Evolutionary conservation across 2,797 vertebrate species (phyloP).

Genomic region (Hafferia zeledoni): DNA sequence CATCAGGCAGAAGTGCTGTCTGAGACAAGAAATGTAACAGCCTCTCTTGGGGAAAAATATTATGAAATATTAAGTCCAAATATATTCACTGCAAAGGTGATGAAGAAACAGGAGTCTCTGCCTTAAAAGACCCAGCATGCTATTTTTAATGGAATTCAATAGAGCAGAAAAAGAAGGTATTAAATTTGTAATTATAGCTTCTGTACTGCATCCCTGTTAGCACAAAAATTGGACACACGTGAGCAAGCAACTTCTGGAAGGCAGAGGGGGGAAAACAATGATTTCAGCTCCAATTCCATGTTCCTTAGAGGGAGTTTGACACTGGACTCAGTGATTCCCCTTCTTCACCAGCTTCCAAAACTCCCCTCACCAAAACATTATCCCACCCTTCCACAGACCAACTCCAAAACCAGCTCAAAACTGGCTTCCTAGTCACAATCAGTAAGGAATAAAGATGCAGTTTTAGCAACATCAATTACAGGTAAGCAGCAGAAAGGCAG

Average conservation of each 20-base stretch:
- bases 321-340: neutral
- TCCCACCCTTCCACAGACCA: neutral
- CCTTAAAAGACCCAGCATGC: neutral
- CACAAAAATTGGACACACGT: neutral
- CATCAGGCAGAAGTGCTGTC: neutral
- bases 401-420: neutral
- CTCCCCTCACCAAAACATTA: neutral
- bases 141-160: neutral
- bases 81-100: neutral
- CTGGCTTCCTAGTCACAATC: neutral
- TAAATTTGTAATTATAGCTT: neutral
- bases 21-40: neutral
- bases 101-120: neutral
- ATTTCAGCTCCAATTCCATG: neutral
- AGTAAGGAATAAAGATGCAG: neutral
- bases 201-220: neutral
- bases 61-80: conserved; percentile 34
- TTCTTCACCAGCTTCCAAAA: neutral
- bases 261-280: neutral
- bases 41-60: neutral
- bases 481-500: neutral
- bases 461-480: neutral
- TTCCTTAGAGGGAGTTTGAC: neutral
- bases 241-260: neutral
- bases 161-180: neutral